Base-by-base conservation (phyloP, 2,888 invertebrate genomes). In the Drosophila dives region DNA sequence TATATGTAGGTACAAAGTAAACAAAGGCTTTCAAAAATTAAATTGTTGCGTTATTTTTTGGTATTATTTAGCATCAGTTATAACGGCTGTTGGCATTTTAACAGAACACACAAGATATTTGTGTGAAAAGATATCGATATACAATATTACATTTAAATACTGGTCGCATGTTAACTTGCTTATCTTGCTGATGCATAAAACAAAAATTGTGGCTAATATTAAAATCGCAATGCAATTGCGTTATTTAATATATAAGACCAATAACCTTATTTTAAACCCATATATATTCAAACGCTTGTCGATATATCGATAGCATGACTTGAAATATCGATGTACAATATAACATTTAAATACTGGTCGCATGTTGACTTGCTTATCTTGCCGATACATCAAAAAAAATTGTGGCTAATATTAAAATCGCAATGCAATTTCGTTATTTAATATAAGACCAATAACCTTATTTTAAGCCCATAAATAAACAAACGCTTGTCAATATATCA, bases 291-390 rank as follows among this genome's bases (percentile, higher is more conserved):
- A 26, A 26, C 26, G 32, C 1, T 2, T 40, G 59, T 72, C 77
- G 77, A 72, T 55, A 51, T 62, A 56, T 73, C 73, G 72, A 77
- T n/a, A n/a, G n/a, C n/a, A n/a, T n/a, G n/a, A n/a, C n/a, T n/a
- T n/a, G n/a, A 8, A 10, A 15, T 36, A 59, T 63, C 29, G 29
- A 36, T 20, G 20, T 26, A 26, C 15, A 2, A 17, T 15, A 6
- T 7, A 20, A 17, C 1, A 33, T 45, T 58, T 23, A 32, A 58
- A 56, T 38, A 55, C n/a, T 12, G 38, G n/a, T n/a, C 7, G 36
- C 17, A 10, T 38, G 23, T 15, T 29, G 20, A 20, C n/a, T 15
- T 15, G 29, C 15, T 40, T 55, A n/a, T 3, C 12, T 38, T 40
- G 36, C 12, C 11, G 15, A 17, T 36, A 15, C 10, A 10, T 20